Conservation (phyloP, 2,113 vertebrate genomes). For the Physeter macrocephalus region DNA sequence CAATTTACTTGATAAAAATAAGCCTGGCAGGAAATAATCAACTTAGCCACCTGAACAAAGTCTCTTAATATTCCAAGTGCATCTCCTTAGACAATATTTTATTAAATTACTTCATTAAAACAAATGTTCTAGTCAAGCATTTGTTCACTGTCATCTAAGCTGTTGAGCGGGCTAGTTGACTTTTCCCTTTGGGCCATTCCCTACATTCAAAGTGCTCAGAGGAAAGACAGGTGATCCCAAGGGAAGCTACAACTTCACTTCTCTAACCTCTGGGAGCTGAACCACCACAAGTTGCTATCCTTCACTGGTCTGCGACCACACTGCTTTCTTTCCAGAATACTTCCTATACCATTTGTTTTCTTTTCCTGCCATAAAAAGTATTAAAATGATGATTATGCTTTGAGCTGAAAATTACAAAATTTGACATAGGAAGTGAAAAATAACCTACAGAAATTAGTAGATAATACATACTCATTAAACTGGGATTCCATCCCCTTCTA, state of each 20-base stretch:
- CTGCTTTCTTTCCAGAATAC: neutral
- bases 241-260: neutral
- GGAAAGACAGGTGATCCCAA: slow-evolving; percentile 36
- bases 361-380: neutral
- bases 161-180: neutral
- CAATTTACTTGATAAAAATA: neutral
- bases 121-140: neutral
- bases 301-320: slow-evolving; percentile 44
- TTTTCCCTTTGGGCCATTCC: slow-evolving; percentile 25
- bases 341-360: neutral
- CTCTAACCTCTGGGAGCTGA: neutral
- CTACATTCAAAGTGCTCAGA: neutral
- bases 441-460: neutral
- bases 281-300: neutral
- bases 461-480: neutral
- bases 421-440: neutral
- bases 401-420: neutral
- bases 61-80: neutral
- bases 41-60: neutral
- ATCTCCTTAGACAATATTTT: neutral
- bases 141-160: slow-evolving; percentile 47
- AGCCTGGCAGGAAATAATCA: neutral
- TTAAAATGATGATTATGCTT: neutral
- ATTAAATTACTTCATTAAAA: slow-evolving; percentile 22
- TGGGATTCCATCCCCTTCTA: neutral